Evolutionary conservation across 2,113 vertebrate species (phyloP).

Genomic region (Myiozetetes cayanensis): DNA sequence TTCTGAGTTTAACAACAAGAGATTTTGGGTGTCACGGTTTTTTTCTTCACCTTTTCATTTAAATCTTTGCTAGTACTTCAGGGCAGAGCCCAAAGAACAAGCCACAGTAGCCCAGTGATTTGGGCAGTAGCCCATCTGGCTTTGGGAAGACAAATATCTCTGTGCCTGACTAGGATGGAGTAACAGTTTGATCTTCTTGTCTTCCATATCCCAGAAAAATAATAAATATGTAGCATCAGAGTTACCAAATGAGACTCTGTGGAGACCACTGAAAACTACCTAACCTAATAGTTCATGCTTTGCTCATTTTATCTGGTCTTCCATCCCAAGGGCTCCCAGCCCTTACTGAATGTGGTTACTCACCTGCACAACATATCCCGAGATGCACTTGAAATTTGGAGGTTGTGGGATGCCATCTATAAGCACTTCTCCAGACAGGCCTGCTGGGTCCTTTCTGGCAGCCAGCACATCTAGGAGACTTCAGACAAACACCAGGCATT

Average conservation of each 20-base stretch:
- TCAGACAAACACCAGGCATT: conserved; percentile 9
- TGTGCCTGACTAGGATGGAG: background rate
- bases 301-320: background rate
- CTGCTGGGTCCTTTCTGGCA: conserved; percentile 81
- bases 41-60: background rate
- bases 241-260: background rate
- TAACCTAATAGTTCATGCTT: background rate
- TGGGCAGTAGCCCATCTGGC: background rate
- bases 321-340: background rate
- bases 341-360: background rate
- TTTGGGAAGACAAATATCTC: background rate
- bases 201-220: background rate
- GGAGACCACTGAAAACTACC: background rate
- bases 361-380: conserved; percentile 64
- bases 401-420: conserved; percentile 55
- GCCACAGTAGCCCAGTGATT: background rate
- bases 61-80: background rate
- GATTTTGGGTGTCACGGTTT: background rate
- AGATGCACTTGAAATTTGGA: conserved; percentile 64
- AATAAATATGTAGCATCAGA: background rate
- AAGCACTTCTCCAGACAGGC: conserved; percentile 64
- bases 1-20: conserved; percentile 11
- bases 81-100: background rate
- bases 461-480: conserved; percentile 84
- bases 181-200: background rate